Base-by-base conservation (phyloP, 2,797 vertebrate species). In the Taenioides sp. region DNA sequence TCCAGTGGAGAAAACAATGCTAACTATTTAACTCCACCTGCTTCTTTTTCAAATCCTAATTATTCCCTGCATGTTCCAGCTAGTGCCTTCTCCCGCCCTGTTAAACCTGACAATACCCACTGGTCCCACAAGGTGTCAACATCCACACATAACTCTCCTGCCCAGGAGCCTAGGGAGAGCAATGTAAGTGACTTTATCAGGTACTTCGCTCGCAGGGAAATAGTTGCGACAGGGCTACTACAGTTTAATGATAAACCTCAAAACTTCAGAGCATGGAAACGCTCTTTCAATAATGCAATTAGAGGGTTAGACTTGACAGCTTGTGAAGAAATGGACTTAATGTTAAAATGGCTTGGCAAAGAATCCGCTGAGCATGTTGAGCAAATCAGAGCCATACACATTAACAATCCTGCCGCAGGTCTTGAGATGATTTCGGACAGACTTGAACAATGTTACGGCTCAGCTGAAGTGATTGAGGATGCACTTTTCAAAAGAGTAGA, bases 171-270 rank as follows among this genome's bases (percentile, higher is more conserved):
- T 4, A 50, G 47, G 17, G 17, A 50, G 7, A 28, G 12, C 28
- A 60, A 60, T 60, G 54, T 31, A 28, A 60, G 23, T 60, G 58
- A 60, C 58, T 60, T 60, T 60, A 40, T 40, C 37, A 40, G 37
- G 5, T 40, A 6, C 37, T 40, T 40, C 6, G 2, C 37, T 40
- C 37, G 28, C 28, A 28, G 28, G 25, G 37, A 40, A 40, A 18
- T 60, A 60, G 22, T 59, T 59, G 54, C 54, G 22, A 57, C 54
- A 57, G 54, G 27, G 27, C 27, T 20, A 3, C 47, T 50, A 2
- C 47, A 50, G 17, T 50, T 16, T 50, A 50, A 50, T 50, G 47
- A 50, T 50, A 50, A 50, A 16, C 47, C 47, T 18, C 47, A 50
- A 50, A 50, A 16, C 47, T 50, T 50, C 47, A 50, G 47, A 50